Base-by-base conservation (phyloP, 2,888 invertebrate genomes). In the Macaria notata region DNA sequence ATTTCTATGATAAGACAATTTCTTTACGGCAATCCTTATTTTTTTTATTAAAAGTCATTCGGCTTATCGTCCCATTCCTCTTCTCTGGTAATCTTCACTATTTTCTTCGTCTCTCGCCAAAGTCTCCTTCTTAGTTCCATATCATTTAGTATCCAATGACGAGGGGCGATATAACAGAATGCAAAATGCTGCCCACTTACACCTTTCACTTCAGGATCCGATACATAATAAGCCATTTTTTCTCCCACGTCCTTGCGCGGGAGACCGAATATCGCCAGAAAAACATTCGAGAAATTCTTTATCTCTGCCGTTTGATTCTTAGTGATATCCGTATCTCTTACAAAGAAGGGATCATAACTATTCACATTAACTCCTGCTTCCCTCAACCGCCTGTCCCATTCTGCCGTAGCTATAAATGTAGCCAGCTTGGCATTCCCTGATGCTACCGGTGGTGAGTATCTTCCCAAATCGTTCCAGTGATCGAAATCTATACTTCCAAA, bases 301-400 rank as follows among this genome's bases (percentile, higher is more conserved):
- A 77, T 31, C n/a, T 70, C 43, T 3, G 46, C 68, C 4, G 82
- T 76, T 29, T 80, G 31, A 54, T 83, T 78, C 0, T 82, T 82
- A 3, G 68, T 61, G 0, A 87, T 58, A 56, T 83, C 76, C 0
- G 88, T 89, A 50, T 83, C 85, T 30, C 72, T 73, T 0, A 84
- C 87, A 0, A 88, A 45, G 42, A 81, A 89, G 0, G 88, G 88
- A 81, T 95, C 94, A 48, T 93, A 92, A 45, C 93, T 93, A 72
- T 95, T 95, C 0, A 93, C 93, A 2, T 94, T 94, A 0, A 96
- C 94, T 46, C 92, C 92, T 19, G 77, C 76, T 80, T 92, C 93
- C 81, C 90, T 71, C 30, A 95, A 70, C 70, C 83, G 85, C 54
- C 84, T 83, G 30, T 93, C 88, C 50, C 95, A 80, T 79, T 95